Evolutionary conservation across 2,888 invertebrate species (phyloP).

Genomic region (Eupithecia pulchellata): DNA sequence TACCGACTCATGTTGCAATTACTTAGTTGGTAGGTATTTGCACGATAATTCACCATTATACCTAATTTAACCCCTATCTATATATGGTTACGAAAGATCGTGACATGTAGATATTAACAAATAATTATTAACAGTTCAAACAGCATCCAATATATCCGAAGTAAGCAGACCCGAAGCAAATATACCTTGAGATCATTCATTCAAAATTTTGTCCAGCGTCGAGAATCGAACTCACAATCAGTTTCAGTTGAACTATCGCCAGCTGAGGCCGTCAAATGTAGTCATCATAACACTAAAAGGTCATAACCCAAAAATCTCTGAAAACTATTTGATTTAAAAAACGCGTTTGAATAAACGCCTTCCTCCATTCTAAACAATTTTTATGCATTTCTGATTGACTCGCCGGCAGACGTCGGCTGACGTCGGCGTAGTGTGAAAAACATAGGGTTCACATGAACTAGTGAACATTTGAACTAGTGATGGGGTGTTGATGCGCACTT

Average conservation of each 20-base stretch:
- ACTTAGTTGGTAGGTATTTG: neutral
- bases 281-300: neutral
- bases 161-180: too few relatives aligned
- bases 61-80: neutral
- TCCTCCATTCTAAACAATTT: slow-evolving; percentile 28
- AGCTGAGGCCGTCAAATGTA: neutral
- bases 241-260: neutral
- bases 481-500: slow-evolving; percentile 17
- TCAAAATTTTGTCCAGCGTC: neutral
- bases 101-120: neutral
- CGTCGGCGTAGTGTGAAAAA: slow-evolving; percentile 67
- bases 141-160: too few relatives aligned
- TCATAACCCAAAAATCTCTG: neutral
- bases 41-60: neutral
- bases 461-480: slow-evolving; percentile 59
- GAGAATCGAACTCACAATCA: neutral
- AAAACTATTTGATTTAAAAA: neutral
- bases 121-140: too few relatives aligned
- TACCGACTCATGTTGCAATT: slow-evolving; percentile 3
- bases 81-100: neutral
- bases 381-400: slow-evolving; percentile 67
- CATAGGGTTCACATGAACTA: slow-evolving; percentile 66
- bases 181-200: neutral
- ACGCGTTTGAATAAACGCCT: slow-evolving; percentile 1
- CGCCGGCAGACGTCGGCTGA: slow-evolving; percentile 63